Evolutionary conservation across 2,113 vertebrate species (phyloP).

Genomic region (Ahaetulla prasina): DNA sequence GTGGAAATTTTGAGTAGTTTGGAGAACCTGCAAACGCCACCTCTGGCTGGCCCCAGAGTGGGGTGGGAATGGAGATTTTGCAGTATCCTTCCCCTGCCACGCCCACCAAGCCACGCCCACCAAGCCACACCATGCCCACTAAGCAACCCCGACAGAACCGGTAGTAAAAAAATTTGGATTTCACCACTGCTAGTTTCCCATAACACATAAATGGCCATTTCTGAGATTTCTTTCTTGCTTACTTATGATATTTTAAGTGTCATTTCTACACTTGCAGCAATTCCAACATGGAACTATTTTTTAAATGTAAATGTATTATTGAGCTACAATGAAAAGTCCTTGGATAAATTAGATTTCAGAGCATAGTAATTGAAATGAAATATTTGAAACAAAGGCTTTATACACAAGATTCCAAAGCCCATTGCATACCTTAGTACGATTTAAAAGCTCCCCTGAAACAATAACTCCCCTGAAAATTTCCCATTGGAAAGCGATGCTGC

Average conservation of each 20-base stretch:
- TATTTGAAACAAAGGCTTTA: neutral
- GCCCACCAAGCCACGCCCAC: no score
- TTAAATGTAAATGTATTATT: neutral
- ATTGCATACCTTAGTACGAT: neutral
- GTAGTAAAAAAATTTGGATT: no score
- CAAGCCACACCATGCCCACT: no score
- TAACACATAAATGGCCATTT: neutral
- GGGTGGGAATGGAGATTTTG: no score
- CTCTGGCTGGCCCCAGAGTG: no score
- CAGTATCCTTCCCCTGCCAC: no score
- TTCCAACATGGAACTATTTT: neutral
- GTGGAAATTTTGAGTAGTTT: no score
- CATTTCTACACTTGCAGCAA: neutral
- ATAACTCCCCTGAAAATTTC: slow-evolving; percentile 2
- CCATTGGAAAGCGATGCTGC: neutral
- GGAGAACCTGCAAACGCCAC: no score
- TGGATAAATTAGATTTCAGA: neutral
- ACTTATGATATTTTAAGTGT: neutral
- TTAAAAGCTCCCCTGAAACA: neutral
- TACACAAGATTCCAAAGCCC: neutral
- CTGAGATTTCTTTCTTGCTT: neutral
- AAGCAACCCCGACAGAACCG: no score
- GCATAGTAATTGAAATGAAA: neutral
- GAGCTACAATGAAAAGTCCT: neutral
- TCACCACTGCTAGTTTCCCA: neutral